These are phyloP conservation scores for Andrena chrysosceles DNA, from an alignment of 2,888 invertebrate species.

Conservation along the genomic window DNA sequence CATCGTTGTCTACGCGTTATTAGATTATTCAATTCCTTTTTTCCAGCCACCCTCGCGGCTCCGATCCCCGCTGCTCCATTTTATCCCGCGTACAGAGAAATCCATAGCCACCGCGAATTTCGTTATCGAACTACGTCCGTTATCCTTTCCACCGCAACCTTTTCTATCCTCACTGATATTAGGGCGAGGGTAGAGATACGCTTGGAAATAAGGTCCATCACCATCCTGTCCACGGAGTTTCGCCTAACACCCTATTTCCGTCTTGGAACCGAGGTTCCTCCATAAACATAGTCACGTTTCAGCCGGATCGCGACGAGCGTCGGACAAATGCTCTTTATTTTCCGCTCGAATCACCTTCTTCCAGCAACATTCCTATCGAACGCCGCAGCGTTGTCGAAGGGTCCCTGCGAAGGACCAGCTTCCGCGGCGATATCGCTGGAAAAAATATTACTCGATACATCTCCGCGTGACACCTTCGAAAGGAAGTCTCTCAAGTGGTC, in stretches of 20 bases:
- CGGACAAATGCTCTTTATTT: slow-evolving; percentile 49
- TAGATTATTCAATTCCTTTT: slow-evolving; percentile 41
- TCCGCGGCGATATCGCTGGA: slow-evolving; percentile 8
- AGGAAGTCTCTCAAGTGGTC: no score
- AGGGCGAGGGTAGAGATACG: not conserved
- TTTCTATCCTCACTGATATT: not conserved
- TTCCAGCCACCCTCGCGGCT: no score
- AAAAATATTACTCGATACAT: slow-evolving; percentile 28
- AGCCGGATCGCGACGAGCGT: slow-evolving; percentile 17
- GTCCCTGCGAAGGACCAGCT: not conserved
- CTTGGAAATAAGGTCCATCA: not conserved
- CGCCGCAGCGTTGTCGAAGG: not conserved
- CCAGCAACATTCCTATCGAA: not conserved
- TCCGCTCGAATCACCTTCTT: slow-evolving; percentile 20
- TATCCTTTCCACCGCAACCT: no score
- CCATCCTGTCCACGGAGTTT: not conserved
- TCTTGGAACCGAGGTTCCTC: not conserved
- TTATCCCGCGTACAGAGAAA: no score
- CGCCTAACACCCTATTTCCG: not conserved
- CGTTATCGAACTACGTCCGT: no score
- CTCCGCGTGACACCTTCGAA: not conserved
- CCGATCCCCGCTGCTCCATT: no score
- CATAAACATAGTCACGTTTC: slow-evolving; percentile 7
- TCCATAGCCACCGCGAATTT: no score
- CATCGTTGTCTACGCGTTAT: slow-evolving; percentile 38